phyloP scores from a whole-genome alignment of 2,113 vertebrate genomes.

The Fukomys damarensis region DNA sequence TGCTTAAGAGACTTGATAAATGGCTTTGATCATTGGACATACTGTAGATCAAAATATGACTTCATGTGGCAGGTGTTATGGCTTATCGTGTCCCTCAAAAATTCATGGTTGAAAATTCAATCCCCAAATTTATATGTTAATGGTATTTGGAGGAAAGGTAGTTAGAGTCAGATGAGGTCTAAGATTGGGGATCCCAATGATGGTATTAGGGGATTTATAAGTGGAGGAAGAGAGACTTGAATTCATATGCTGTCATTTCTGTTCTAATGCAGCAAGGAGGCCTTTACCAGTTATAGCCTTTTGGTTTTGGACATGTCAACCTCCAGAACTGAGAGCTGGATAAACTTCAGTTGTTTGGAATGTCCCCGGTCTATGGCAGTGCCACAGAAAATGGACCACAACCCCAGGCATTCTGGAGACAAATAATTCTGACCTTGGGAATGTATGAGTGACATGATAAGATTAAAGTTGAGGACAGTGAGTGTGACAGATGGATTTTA shows the following conservation, averaged over 20 bases:
- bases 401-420: neutral
- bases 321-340: neutral
- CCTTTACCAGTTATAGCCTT: neutral
- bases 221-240: neutral
- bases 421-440: neutral
- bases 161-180: neutral
- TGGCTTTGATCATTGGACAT: neutral
- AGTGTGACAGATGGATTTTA: neutral
- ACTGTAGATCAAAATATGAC: slow-evolving; percentile 33
- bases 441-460: neutral
- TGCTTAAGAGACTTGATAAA: slow-evolving; percentile 14
- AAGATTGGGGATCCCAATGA: no score
- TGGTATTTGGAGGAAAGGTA: neutral
- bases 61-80: neutral
- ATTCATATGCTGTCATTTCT: neutral
- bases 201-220: neutral
- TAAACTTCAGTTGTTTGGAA: neutral
- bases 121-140: neutral
- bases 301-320: neutral
- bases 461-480: neutral
- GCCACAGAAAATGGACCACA: neutral
- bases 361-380: neutral
- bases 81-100: neutral
- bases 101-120: neutral
- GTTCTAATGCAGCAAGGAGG: neutral